Evolutionary conservation across 2,888 invertebrate genomes (phyloP).

Genomic region (Diogma glabrata): DNA sequence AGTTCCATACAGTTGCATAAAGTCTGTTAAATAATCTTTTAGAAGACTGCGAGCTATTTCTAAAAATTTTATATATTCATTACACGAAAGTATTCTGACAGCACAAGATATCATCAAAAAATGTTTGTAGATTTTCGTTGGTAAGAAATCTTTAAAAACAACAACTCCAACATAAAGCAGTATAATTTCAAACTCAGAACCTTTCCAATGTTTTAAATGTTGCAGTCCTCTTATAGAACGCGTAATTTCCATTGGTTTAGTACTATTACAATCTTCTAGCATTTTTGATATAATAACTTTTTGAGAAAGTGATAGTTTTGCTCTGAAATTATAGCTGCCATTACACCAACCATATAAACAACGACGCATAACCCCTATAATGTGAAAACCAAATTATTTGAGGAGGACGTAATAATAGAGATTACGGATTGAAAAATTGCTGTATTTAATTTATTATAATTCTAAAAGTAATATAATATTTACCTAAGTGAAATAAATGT

Average conservation of each 20-base stretch:
- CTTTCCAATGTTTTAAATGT: not conserved
- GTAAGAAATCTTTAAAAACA: not conserved
- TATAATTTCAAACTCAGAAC: not conserved
- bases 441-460: too few relatives aligned
- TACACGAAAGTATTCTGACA: not conserved
- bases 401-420: too few relatives aligned
- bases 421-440: too few relatives aligned
- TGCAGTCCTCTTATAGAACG: not conserved
- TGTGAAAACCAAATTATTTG: too few relatives aligned
- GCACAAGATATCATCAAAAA: too few relatives aligned
- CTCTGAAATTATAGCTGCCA: not conserved
- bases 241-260: not conserved
- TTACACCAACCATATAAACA: not conserved
- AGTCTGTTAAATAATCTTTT: not conserved
- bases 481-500: too few relatives aligned
- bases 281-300: not conserved
- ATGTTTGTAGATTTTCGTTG: too few relatives aligned
- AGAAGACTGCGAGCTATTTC: not conserved
- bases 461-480: too few relatives aligned
- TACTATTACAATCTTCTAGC: not conserved
- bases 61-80: not conserved
- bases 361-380: not conserved
- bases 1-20: not conserved
- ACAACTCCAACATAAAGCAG: not conserved
- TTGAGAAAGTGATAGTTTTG: not conserved